Evolutionary conservation across 2,888 invertebrate species (phyloP), one percentile per base, ranked within the genome.

Genomic region (Ormyrus labotus): DNA sequence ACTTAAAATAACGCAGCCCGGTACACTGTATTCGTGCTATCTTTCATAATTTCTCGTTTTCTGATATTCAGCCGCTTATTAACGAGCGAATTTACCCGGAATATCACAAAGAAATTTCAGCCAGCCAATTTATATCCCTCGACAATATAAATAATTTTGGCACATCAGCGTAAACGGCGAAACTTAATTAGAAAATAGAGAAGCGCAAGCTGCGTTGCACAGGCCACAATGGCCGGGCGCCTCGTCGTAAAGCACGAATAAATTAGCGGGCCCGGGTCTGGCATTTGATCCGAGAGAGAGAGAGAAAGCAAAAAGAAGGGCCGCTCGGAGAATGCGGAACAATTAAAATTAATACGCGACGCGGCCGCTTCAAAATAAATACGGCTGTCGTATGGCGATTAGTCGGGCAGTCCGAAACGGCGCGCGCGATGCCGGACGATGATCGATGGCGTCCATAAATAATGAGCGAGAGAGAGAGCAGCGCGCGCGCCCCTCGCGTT

Each of bases 341-440:
- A 88, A 88, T 88, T 88, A 88, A 86, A 88, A 88, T 88, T 87
- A 88, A 89, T 89, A 87, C 85, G 84, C 83, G 84, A 77, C 75
- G 47, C 83, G 85, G 86, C 84, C 86, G 88, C 85, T 88, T 87
- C 87, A 88, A 88, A 89, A 89, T 89, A 89, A 89, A 90, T 89
- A 88, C 87, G 89, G 88, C 88, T 90, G 90, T 90, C 90, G 87
- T 89, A 88, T 87, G 89, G 89, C 89, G 90, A 90, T 90, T 90
- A 90, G 88, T 87, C 87, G 88, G 88, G 87, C 87, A 88, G 87
- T 86, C 70, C 80, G 67, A 51, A 63, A n/a, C 50, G 50, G 85
- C 83, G 83, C 84, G 85, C 84, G 83, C 85, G 82, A 83, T 84
- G 85, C 85, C 80, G 88, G 87, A 89, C 88, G 88, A 90, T 90